These are phyloP conservation scores for Xyliphius kryptos DNA, from an alignment of 2,113 vertebrate species.

Conservation along the genomic window DNA sequence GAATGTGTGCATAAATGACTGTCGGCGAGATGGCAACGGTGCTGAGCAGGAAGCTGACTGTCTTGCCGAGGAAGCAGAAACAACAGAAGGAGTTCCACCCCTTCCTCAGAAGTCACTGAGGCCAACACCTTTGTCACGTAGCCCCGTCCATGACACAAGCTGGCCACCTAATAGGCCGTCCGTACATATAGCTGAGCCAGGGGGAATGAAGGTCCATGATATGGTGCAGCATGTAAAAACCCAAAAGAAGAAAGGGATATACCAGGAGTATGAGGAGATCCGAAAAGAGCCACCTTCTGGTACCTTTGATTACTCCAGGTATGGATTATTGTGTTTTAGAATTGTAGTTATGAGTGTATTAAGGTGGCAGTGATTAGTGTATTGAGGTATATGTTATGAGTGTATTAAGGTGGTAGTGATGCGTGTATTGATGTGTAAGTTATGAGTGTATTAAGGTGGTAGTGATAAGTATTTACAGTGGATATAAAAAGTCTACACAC, in stretches of 20 bases:
- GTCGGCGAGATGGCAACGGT: constrained; percentile 9
- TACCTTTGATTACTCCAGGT: constrained; percentile 70
- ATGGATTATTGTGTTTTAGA: too few relatives aligned
- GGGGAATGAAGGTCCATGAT: constrained; percentile 59
- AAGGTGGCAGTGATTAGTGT: too few relatives aligned
- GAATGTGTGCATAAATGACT: too few relatives aligned
- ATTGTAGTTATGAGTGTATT: too few relatives aligned
- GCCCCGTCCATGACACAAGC: constrained; percentile 36
- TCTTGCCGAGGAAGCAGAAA: constrained; percentile 23
- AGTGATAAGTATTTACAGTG: too few relatives aligned
- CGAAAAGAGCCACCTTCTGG: constrained; percentile 68
- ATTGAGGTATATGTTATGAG: too few relatives aligned
- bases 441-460: too few relatives aligned
- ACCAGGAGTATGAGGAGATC: constrained; percentile 75
- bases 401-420: too few relatives aligned
- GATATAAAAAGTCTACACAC: too few relatives aligned
- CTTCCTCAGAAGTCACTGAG: constrained; percentile 71
- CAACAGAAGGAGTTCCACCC: constrained; percentile 64
- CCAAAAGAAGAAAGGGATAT: constrained; percentile 69
- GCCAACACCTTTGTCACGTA: constrained; percentile 56
- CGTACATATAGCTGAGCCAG: constrained; percentile 63
- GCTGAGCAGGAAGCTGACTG: constrained; percentile 36
- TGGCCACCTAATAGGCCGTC: constrained; percentile 47
- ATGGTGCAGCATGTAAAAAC: constrained; percentile 67
- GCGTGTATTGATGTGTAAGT: too few relatives aligned